A percentile compares a stretch with the other conserved stretches of the same genome.
Conservation (phyloP, 2,888 invertebrate genomes). For the Elmis aenea region DNA sequence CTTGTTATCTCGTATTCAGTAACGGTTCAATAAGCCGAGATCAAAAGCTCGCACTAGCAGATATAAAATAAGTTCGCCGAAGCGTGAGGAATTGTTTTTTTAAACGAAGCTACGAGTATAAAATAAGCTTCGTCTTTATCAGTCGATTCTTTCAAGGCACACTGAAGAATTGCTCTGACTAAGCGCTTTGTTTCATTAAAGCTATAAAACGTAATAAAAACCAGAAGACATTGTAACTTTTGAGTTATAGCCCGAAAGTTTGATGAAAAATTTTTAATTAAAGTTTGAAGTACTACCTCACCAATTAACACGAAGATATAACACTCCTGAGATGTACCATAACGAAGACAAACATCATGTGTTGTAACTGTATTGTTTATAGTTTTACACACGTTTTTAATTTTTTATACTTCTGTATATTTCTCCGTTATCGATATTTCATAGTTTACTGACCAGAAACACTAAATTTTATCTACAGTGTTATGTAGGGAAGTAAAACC, state of each 20-base stretch:
- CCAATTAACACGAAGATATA: too few species aligned
- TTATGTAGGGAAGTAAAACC: too few species aligned
- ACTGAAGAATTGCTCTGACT: slow-evolving; percentile 15
- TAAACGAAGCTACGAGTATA: slow-evolving; percentile 15
- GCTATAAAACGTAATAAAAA: slow-evolving; percentile 20
- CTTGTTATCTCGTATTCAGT: slow-evolving; percentile 15
- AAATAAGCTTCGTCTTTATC: slow-evolving; percentile 17
- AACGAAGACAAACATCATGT: too few species aligned
- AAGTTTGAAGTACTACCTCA: too few species aligned
- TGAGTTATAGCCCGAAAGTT: slow-evolving; percentile 15
- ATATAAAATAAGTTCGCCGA: slow-evolving; percentile 17
- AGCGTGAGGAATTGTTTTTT: slow-evolving; percentile 16
- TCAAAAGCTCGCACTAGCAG: slow-evolving; percentile 15
- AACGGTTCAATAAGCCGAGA: slow-evolving; percentile 18
- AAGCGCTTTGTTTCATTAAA: slow-evolving; percentile 20
- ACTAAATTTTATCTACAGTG: too few species aligned
- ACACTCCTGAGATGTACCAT: too few species aligned
- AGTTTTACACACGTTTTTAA: too few species aligned
- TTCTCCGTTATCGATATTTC: too few species aligned
- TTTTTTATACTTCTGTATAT: too few species aligned
- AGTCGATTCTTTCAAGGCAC: slow-evolving; percentile 14
- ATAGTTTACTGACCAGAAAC: too few species aligned
- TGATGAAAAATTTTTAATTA: slow-evolving; percentile 19
- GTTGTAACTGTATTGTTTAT: too few species aligned
- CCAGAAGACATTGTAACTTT: slow-evolving; percentile 15